phyloP scores from a whole-genome alignment of 2,888 invertebrate genomes.

The Stenichneumon culpator region DNA sequence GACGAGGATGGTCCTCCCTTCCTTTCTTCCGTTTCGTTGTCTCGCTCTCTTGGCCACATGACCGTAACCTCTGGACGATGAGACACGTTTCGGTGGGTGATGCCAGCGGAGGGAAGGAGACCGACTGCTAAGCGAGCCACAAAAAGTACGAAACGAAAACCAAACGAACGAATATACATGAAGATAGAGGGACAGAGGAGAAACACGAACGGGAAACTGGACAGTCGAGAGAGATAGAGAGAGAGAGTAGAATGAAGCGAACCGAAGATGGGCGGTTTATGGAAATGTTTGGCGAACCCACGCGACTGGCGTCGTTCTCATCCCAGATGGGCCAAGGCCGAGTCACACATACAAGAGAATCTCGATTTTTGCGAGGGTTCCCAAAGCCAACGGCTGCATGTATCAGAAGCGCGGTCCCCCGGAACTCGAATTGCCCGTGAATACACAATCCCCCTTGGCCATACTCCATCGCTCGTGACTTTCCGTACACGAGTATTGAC shows the following conservation, averaged over 20 bases:
- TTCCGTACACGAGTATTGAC: constrained; percentile 28
- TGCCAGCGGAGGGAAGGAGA: constrained; percentile 29
- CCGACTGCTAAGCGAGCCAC: constrained; percentile 47
- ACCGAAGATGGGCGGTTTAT: constrained; percentile 78
- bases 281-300: constrained; percentile 77
- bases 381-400: constrained; percentile 3
- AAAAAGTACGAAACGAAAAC: constrained; percentile 56
- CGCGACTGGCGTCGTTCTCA: constrained; percentile 64
- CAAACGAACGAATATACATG: constrained; percentile 51
- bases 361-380: constrained; percentile 37
- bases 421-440: background rate
- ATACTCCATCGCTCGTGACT: constrained; percentile 21
- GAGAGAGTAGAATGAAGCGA: constrained; percentile 36
- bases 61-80: constrained; percentile 41
- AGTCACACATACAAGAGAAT: constrained; percentile 37
- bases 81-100: constrained; percentile 45
- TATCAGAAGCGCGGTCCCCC: constrained; percentile 31
- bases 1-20: constrained; percentile 51
- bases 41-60: constrained; percentile 43
- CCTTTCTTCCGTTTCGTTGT: constrained; percentile 47
- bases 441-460: constrained; percentile 56
- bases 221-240: constrained; percentile 44
- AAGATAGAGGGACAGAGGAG: constrained; percentile 58
- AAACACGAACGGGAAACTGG: constrained; percentile 56
- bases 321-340: constrained; percentile 48